These are phyloP conservation scores for western clawed frog (Xenopus tropicalis) DNA, from an alignment of 2,113 vertebrate genomes.

Conservation along the genomic window DNA sequence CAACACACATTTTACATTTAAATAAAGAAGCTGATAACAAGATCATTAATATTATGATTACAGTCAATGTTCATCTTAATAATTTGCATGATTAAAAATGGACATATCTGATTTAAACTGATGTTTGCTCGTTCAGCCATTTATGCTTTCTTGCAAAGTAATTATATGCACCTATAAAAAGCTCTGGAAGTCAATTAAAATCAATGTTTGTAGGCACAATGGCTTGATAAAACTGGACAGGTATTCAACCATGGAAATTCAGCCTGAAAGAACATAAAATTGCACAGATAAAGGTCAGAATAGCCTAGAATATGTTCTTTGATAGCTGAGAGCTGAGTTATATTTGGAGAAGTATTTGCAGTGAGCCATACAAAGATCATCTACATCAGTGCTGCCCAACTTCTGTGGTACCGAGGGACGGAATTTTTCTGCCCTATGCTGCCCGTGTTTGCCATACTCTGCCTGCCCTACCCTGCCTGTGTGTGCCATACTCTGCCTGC, in stretches of 20 bases:
- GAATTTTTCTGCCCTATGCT: no score
- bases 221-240: constrained; percentile 14
- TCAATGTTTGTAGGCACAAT: not conserved
- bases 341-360: not conserved
- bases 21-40: not conserved
- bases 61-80: constrained; percentile 3
- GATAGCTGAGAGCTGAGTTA: not conserved
- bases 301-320: no score
- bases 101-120: constrained; percentile 8
- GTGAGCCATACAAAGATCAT: no score
- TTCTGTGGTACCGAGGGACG: no score
- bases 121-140: constrained; percentile 9
- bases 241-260: not conserved
- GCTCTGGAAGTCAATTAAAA: constrained; percentile 16
- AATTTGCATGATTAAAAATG: constrained; percentile 23
- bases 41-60: constrained; percentile 29
- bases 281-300: not conserved
- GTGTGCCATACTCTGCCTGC: no score
- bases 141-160: constrained; percentile 1
- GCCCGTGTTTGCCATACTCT: no score
- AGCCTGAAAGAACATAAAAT: not conserved
- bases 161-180: constrained; percentile 19
- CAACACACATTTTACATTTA: not conserved
- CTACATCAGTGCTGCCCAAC: no score
- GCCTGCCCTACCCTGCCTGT: no score